Base-by-base conservation (phyloP, 2,888 invertebrate genomes). In the Brenthis daphne region DNA sequence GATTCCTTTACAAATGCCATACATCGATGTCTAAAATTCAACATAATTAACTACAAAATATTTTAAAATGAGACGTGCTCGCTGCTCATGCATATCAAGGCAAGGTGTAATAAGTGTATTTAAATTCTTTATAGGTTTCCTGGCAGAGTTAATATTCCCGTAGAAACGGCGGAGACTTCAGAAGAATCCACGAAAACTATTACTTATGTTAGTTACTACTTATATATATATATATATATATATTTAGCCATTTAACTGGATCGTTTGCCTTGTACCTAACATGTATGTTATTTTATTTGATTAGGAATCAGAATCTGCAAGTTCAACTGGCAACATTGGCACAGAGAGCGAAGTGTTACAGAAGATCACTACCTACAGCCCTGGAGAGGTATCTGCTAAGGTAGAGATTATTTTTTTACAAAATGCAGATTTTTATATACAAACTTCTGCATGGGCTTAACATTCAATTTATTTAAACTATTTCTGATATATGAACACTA, bases 311-410 rank as follows among this genome's bases (percentile, higher is more conserved):
- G 64, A 65, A 16, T 69, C 64, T 0, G 68, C 72, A 0, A 65
- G 58, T 54, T 57, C 50, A 50, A 33, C 37, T 69, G 75, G 68
- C 8, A 78, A 81, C 47, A 65, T 86, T 4, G 81, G 78, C 1
- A 79, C 85, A 0, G 90, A 87, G 65, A 91, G 90, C 68, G 92
- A 92, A 76, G 79, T 89, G 14, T 73, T 92, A 70, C 89, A 92
- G 77, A 87, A 86, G 72, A 79, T 92, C 65, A 90, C 88, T 0
- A 87, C 91, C 70, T 92, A 92, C 74, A 86, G 83, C 76, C 83
- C 65, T 0, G 84, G 80, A 43, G 85, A 81, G 53, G 8, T 82
- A 11, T 79, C 80, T 16, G 65, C 73, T 14, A 86, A 85, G 85
- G 88, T 87, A 73, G 43, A 48, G 53, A 57, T 29, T 14, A n/a